Percentiles rank a stretch among this genome's conserved stretches.
Evolutionary conservation across 2,888 invertebrate genomes (phyloP).

Genomic region (Tridacna gigas): DNA sequence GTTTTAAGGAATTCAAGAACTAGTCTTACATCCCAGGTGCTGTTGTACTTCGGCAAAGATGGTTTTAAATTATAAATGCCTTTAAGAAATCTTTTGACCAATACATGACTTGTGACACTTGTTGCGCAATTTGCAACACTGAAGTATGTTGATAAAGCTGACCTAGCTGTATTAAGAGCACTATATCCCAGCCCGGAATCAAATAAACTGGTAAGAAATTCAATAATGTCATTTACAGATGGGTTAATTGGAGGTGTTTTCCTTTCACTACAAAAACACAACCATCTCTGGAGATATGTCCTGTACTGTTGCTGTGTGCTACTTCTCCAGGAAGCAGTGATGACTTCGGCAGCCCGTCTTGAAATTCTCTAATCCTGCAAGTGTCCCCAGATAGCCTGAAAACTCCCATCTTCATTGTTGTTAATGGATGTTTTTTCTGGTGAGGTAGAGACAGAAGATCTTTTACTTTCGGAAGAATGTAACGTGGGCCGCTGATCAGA

Average conservation of each 20-base stretch:
- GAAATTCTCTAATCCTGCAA: conserved; percentile 29
- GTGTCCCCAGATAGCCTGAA: conserved; percentile 33
- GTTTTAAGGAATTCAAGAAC: conserved; percentile 7
- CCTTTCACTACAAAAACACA: conserved; percentile 49
- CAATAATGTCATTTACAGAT: conserved; percentile 10
- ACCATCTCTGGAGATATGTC: conserved; percentile 22
- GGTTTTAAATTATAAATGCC: conserved; percentile 11
- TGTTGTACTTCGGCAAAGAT: conserved; percentile 7
- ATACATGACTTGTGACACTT: neutral
- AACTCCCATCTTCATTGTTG: conserved; percentile 30
- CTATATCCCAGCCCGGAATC: neutral
- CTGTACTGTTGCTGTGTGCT: conserved; percentile 44
- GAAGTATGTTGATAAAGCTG: conserved; percentile 9
- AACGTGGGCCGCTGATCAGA: conserved; percentile 4
- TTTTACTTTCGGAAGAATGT: conserved; percentile 15
- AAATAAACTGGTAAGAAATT: conserved; percentile 4
- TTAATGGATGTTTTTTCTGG: conserved; percentile 24
- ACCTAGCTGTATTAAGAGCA: conserved; percentile 3
- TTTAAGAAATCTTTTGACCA: conserved; percentile 17
- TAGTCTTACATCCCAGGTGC: conserved; percentile 9
- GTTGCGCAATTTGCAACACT: neutral
- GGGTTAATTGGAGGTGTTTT: neutral
- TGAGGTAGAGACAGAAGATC: conserved; percentile 11
- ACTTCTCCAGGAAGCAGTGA: conserved; percentile 29
- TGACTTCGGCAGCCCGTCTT: conserved; percentile 32